These are phyloP conservation scores for Corvus cornix DNA, from an alignment of 2,113 vertebrate species.

Conservation along the genomic window DNA sequence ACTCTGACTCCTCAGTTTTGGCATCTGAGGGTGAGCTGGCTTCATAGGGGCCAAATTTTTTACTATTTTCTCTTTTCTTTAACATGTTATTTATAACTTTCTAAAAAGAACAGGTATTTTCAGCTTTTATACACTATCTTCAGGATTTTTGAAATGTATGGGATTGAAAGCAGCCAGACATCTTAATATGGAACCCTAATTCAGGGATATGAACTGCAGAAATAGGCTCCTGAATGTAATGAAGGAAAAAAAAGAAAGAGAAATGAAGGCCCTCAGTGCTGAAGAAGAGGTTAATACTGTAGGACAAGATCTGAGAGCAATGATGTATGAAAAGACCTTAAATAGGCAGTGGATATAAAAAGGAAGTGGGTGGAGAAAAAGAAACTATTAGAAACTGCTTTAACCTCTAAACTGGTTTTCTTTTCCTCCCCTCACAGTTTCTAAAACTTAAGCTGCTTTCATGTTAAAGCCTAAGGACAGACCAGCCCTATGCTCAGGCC, in stretches of 20 bases:
- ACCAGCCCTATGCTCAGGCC: background rate
- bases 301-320: background rate
- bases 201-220: background rate
- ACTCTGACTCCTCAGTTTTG: background rate
- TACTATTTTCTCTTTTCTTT: background rate
- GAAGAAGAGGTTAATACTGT: background rate
- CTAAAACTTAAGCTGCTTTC: background rate
- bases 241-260: background rate
- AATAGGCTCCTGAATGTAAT: background rate
- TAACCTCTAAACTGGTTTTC: background rate
- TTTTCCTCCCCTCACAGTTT: background rate
- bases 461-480: background rate
- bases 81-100: background rate
- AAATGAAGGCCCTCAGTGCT: background rate
- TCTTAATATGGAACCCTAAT: background rate
- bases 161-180: background rate
- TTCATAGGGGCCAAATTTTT: background rate
- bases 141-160: background rate
- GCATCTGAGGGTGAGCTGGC: background rate
- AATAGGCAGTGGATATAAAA: background rate
- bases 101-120: background rate
- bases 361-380: constrained; percentile 3
- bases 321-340: background rate
- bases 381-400: background rate
- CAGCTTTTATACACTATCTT: background rate